Base-by-base conservation (phyloP, 2,113 vertebrate genomes). In the Herpailurus yagouaroundi region DNA sequence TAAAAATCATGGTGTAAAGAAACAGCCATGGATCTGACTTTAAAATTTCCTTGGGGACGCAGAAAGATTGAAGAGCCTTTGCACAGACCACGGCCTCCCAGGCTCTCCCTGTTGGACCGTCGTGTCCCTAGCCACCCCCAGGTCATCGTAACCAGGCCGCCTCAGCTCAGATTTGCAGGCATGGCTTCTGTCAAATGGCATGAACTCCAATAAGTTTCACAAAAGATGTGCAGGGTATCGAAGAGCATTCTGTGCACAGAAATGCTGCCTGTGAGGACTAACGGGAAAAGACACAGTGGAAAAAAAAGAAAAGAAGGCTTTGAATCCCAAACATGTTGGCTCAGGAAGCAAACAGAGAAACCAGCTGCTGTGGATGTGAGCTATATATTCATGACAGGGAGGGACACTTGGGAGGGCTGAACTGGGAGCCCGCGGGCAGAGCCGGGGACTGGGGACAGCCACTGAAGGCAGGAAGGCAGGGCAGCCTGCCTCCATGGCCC, bases 71-170 rank as follows among this genome's bases (percentile, higher is more conserved):
- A 3, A 29, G 41, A 50, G 6, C 1, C 23, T 9, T 76, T 79
- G 0, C 11, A 7, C n/a, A 45, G 2, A 7, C 5, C 11, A 3
- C 33, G 63, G 19, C 38, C 10, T 33, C n/a, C 41, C 33, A 2
- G 6, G 8, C 18, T 50, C 5, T 15, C 48, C 13, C 2, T 33
- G 36, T 4, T 31, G 7, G 15, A 5, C 3, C 4, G 31, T 2
- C 5, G 48, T 0, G 1, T 14, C 55, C 11, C 57, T 2, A 21
- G 4, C n/a, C 1, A 0, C 25, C 31, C 33, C 64, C 36, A 12
- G 29, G 50, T 4, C 1, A 0, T 21, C 3, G 3, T 8, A 0
- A 0, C 13, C 13, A 2, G 5, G 18, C 3, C 12, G 25, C 45
- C n/a, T 29, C 1, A 13, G 45, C 45, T 38, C 19, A 11, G 21